phyloP scores from a whole-genome alignment of 2,888 invertebrate genomes.

The Malthinus flaveolus region DNA sequence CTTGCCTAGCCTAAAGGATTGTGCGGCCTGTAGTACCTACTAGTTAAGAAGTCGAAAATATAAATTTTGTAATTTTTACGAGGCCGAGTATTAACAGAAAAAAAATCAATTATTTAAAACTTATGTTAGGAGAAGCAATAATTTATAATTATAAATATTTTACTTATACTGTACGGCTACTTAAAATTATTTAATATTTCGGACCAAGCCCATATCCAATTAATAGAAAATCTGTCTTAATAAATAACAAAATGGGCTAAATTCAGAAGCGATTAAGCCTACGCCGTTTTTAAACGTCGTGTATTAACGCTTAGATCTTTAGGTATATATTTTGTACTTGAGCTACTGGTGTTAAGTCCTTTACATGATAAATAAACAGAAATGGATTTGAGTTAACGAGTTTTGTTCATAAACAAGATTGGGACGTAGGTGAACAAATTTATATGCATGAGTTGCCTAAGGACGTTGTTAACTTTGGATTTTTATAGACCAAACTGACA shows the following conservation, averaged over 20 bases:
- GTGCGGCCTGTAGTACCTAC: too few relatives aligned
- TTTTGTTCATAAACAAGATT: conserved; percentile 42
- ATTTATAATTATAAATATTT: conserved; percentile 4
- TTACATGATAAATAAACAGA: conserved; percentile 40
- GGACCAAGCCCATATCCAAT: conserved; percentile 17
- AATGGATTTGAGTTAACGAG: conserved; percentile 40
- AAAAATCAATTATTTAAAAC: too few relatives aligned
- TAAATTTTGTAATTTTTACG: too few relatives aligned
- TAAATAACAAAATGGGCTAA: conserved; percentile 17
- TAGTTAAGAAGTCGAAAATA: too few relatives aligned
- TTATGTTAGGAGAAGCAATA: not conserved
- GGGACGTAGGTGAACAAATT: conserved; percentile 48
- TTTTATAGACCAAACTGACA: conserved; percentile 31
- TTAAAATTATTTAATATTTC: conserved; percentile 4
- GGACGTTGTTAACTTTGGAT: conserved; percentile 44
- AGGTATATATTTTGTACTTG: conserved; percentile 24
- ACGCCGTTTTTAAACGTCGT: conserved; percentile 10
- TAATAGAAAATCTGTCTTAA: conserved; percentile 12
- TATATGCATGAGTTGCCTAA: conserved; percentile 50
- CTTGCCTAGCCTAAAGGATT: too few relatives aligned
- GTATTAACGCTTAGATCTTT: conserved; percentile 32
- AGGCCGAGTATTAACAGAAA: too few relatives aligned
- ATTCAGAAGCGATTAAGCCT: conserved; percentile 22
- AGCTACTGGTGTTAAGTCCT: conserved; percentile 40
- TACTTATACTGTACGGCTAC: not conserved